Conservation (phyloP, 2,888 invertebrate species). For the Epinotia brunnichana region DNA sequence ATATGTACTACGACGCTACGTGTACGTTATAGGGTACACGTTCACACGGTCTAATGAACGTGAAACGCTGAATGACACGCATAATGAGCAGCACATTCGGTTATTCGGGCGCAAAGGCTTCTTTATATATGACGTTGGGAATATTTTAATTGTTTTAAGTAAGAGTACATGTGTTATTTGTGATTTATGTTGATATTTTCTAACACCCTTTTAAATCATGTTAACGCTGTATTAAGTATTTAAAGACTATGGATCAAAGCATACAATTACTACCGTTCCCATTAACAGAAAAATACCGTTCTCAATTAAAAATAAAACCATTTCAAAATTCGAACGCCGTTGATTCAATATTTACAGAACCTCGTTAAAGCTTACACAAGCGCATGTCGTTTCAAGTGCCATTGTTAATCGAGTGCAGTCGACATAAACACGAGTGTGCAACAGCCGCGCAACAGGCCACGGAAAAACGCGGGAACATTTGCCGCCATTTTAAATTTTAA, state of each 20-base stretch:
- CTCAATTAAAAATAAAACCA: neutral
- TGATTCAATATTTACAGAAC: constrained; percentile 11
- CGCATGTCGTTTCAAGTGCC: constrained; percentile 23
- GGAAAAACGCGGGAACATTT: constrained; percentile 34
- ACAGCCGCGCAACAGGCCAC: constrained; percentile 40
- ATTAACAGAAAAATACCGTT: neutral
- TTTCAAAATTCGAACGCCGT: constrained; percentile 10
- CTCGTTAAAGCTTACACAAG: constrained; percentile 13
- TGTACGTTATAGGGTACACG: neutral
- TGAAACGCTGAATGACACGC: constrained; percentile 23
- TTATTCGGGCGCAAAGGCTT: neutral
- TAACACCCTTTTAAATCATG: no score
- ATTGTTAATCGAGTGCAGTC: constrained; percentile 27
- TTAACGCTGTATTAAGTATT: no score
- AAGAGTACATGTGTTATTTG: no score
- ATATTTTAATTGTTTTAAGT: neutral
- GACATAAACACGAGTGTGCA: constrained; percentile 37
- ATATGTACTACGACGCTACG: neutral
- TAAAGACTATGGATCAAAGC: neutral
- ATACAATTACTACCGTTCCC: neutral
- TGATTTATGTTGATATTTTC: no score
- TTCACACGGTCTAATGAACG: constrained; percentile 28
- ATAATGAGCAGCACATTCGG: constrained; percentile 20
- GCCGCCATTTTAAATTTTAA: constrained; percentile 9
- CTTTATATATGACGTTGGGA: neutral